Base-by-base conservation (phyloP, 2,888 invertebrate genomes). In the Campoplex nolae region DNA sequence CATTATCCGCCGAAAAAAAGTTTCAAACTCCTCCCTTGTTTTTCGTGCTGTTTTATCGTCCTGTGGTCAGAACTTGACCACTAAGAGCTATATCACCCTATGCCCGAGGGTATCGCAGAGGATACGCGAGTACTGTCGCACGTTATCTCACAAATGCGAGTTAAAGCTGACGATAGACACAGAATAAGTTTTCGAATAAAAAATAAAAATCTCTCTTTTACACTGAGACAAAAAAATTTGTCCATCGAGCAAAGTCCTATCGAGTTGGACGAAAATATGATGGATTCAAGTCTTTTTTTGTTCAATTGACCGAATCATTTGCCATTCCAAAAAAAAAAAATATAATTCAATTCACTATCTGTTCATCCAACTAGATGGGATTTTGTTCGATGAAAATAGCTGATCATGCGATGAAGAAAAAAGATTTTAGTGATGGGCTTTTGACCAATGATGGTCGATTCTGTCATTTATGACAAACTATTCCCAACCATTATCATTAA, bases 11-110 rank as follows among this genome's bases (percentile, higher is more conserved):
- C 16, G 16, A 62, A 62, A 62, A 35, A 32, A 32, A 48, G 9
- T 32, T 58, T 18, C 23, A 28, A 56, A 68, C 13, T 68, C 35
- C 58, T 45, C 82, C 70, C 68, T 67, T 45, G 18, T 65, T 83
- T 51, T 45, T 68, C 56, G 71, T 48, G 54, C 73, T 23, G 68
- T 74, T 77, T 84, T 35, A 56, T 80, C 74, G 58, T 77, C 42
- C 16, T 16, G 81, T 28, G 67, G 81, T 38, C 70, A 78, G 73
- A 80, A 70, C 77, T 77, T 70, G 81, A 81, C 81, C 68, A 54
- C 74, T 38, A 79, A 54, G 51, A 75, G 74, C 71, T 23, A 71
- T 23, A 75, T 80, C 83, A 35, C 78, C 51, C 78, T 45, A 6
- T 23, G 65, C 51, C 35, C 51, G 78, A 82, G 82, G 74, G 76